Conservation (phyloP, 2,113 vertebrate species). For the Apodemus speciosus region DNA sequence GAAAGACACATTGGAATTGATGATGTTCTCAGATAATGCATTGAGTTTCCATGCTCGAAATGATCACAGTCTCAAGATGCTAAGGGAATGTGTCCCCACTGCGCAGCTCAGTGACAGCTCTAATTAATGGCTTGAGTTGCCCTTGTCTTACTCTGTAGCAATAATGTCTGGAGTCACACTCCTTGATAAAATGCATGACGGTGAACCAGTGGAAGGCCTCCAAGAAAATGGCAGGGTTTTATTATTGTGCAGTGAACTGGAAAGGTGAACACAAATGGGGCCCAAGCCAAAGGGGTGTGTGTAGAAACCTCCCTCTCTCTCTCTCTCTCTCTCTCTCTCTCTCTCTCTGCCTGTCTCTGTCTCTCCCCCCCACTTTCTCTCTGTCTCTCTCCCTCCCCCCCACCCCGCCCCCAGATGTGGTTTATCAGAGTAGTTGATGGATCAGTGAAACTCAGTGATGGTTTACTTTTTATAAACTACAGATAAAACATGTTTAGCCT, state of each 20-base stretch:
- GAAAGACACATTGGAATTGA: neutral
- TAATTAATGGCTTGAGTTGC: neutral
- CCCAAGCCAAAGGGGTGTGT: neutral
- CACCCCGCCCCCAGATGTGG: neutral
- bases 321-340: neutral
- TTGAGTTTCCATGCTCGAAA: neutral
- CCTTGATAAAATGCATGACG: neutral
- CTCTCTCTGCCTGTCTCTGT: too few relatives aligned
- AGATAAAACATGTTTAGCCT: neutral
- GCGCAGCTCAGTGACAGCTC: neutral
- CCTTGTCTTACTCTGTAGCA: neutral
- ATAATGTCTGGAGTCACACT: neutral
- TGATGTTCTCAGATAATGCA: neutral
- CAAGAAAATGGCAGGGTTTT: neutral
- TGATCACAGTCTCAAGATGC: neutral
- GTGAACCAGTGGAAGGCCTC: neutral
- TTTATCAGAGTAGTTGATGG: neutral
- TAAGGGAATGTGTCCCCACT: neutral
- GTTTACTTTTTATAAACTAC: neutral
- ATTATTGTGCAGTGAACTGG: neutral
- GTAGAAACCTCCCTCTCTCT: neutral
- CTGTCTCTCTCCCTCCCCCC: neutral
- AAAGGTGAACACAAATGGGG: neutral
- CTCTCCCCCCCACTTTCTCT: too few relatives aligned
- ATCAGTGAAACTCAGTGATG: neutral